phyloP scores from a whole-genome alignment of 2,797 vertebrate genomes.

The Hypotaenidia philippensis region DNA sequence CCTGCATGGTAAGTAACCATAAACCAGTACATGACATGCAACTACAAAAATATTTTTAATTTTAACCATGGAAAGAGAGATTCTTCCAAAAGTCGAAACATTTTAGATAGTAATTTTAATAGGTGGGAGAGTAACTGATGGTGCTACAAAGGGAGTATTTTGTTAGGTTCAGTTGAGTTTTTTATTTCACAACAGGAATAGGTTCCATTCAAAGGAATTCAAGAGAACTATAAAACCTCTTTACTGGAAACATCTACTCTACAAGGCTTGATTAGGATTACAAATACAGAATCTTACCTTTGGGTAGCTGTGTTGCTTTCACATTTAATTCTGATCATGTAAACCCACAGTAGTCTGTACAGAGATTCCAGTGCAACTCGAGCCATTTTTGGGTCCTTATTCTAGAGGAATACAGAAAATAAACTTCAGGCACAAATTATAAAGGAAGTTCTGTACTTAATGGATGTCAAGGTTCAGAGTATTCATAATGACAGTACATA shows the following conservation, averaged over 20 bases:
- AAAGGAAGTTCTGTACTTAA: not conserved
- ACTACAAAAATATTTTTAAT: not conserved
- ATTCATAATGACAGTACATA: not conserved
- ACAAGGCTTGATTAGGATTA: not conserved
- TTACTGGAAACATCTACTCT: not conserved
- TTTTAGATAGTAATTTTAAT: not conserved
- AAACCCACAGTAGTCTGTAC: conserved; percentile 98
- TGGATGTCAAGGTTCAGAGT: not conserved
- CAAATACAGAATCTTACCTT: conserved; percentile 83
- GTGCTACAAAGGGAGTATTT: not conserved
- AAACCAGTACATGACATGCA: not conserved
- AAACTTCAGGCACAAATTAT: not conserved
- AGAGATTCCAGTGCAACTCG: conserved; percentile 97
- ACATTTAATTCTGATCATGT: conserved; percentile 99
- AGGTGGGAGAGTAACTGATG: not conserved
- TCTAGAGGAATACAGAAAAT: conserved; percentile 81
- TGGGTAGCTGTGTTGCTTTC: conserved; percentile 99
- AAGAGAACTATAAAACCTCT: not conserved
- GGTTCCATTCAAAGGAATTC: not conserved
- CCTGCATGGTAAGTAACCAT: not conserved
- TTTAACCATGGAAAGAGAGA: not conserved
- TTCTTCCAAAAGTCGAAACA: not conserved
- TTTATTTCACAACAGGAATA: not conserved
- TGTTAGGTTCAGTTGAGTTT: not conserved
- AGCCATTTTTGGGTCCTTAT: conserved; percentile 98